phyloP scores from a whole-genome alignment of 2,888 invertebrate genomes.

The Plutella xylostella region DNA sequence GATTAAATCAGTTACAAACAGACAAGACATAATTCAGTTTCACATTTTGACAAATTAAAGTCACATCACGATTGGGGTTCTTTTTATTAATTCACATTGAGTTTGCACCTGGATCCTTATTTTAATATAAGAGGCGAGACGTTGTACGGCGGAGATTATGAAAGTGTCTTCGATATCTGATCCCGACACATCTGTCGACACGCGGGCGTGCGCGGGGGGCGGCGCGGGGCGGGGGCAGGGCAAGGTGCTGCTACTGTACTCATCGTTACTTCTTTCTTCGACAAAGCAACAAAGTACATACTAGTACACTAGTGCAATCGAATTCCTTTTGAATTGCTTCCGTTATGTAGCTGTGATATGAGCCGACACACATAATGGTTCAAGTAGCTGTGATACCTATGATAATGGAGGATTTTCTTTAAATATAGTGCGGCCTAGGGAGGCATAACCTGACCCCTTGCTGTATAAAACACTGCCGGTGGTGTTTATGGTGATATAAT shows the following conservation, averaged over 20 bases:
- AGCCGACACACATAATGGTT: too few relatives aligned
- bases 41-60: slow-evolving; percentile 26
- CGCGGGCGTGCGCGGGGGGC: slow-evolving; percentile 55
- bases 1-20: slow-evolving; percentile 49
- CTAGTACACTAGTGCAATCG: too few relatives aligned
- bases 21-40: slow-evolving; percentile 19
- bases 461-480: slow-evolving; percentile 68
- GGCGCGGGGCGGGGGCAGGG: slow-evolving; percentile 19
- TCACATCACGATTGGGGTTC: slow-evolving; percentile 15
- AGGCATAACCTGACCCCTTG: slow-evolving; percentile 63
- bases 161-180: slow-evolving; percentile 68
- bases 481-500: slow-evolving; percentile 69
- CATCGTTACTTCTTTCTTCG: too few relatives aligned
- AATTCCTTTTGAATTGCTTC: too few relatives aligned
- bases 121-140: slow-evolving; percentile 61
- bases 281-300: too few relatives aligned
- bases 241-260: too few relatives aligned
- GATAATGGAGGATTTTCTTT: too few relatives aligned
- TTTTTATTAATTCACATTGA: slow-evolving; percentile 45
- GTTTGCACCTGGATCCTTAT: slow-evolving; percentile 53
- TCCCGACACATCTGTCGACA: slow-evolving; percentile 67
- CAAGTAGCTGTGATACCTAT: too few relatives aligned
- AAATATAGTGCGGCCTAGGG: too few relatives aligned
- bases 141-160: slow-evolving; percentile 60
- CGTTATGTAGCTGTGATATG: too few relatives aligned